Percentiles rank a stretch among this genome's conserved stretches.
phyloP scores from a whole-genome alignment of 2,797 vertebrate species.

The Okamejei kenojei region DNA sequence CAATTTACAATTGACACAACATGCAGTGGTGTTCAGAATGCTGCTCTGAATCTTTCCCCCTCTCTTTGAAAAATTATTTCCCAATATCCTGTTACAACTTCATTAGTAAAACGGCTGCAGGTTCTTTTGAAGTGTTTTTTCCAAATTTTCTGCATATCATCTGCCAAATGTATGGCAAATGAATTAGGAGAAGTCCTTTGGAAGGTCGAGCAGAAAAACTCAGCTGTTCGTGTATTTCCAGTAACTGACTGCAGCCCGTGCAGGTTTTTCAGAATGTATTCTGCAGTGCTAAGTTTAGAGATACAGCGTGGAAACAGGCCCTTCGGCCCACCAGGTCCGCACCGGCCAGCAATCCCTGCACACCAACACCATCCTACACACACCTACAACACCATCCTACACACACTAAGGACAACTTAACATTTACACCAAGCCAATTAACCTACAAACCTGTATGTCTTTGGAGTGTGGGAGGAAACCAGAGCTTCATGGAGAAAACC shows the following conservation, averaged over 20 bases:
- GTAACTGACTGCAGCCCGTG: background rate
- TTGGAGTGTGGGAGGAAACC: too few species aligned
- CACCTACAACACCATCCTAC: too few species aligned
- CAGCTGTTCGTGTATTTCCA: background rate
- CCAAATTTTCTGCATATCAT: background rate
- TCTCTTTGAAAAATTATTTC: too few species aligned
- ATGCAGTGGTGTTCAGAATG: background rate
- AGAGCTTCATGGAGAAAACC: too few species aligned
- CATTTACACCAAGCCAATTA: too few species aligned
- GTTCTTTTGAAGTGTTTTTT: background rate
- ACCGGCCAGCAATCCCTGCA: too few species aligned
- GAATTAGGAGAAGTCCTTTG: background rate
- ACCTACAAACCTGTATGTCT: too few species aligned
- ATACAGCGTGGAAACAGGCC: too few species aligned
- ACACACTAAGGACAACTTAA: too few species aligned
- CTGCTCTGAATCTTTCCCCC: too few species aligned
- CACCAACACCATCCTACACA: too few species aligned
- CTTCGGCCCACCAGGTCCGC: too few species aligned
- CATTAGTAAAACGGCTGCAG: background rate
- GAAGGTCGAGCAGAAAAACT: background rate
- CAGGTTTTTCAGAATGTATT: background rate
- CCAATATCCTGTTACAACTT: background rate
- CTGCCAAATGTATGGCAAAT: background rate
- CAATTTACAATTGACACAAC: background rate
- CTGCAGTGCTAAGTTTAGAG: background rate